Conservation (phyloP, 2,797 vertebrate genomes). For the Gymnodraco acuticeps region DNA sequence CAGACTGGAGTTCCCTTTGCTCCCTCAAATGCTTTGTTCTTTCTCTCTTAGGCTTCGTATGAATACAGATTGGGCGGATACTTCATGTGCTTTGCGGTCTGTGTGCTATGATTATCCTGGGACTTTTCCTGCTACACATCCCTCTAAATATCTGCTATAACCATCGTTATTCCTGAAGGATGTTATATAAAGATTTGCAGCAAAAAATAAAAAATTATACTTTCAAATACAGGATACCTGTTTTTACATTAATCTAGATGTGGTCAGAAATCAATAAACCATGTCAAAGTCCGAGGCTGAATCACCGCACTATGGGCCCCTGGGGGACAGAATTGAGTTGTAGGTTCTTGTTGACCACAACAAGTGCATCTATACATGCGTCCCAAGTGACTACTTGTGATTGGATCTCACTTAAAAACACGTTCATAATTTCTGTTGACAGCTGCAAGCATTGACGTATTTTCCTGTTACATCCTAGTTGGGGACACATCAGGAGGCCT, state of each 20-base stretch:
- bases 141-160: slow-evolving; percentile 19
- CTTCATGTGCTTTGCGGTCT: slow-evolving; percentile 1
- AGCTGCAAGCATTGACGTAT: too few species aligned
- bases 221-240: slow-evolving; percentile 5
- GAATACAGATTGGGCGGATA: slow-evolving; percentile 12
- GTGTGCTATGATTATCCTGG: slow-evolving; percentile 25
- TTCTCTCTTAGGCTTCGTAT: slow-evolving; percentile 26
- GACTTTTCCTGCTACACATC: slow-evolving; percentile 33
- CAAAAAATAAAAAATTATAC: not conserved
- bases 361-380: too few species aligned
- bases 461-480: too few species aligned
- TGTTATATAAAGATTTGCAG: not conserved
- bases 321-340: not conserved
- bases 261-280: not conserved
- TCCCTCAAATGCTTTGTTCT: slow-evolving; percentile 23
- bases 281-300: not conserved
- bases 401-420: too few species aligned
- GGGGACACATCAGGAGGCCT: too few species aligned
- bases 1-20: slow-evolving; percentile 5
- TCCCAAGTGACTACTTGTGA: too few species aligned
- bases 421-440: too few species aligned
- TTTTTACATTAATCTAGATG: slow-evolving; percentile 3
- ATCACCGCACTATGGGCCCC: not conserved
- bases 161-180: not conserved
- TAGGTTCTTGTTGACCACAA: not conserved